Conservation (phyloP, 2,797 vertebrate species). For the Acrossocheilus wenchowensis region DNA sequence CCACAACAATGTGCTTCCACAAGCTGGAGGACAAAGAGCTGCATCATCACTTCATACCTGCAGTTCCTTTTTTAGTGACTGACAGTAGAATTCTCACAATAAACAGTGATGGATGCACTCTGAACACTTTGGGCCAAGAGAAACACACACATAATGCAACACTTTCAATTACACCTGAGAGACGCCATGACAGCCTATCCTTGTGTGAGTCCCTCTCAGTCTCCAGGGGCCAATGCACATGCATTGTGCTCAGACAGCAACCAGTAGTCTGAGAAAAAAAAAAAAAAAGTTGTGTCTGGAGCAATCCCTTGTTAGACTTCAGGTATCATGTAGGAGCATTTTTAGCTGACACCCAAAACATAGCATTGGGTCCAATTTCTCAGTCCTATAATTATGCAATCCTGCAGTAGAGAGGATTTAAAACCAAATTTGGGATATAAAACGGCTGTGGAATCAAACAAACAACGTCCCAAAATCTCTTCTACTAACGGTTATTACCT, state of each 20-base stretch:
- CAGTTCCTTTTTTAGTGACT: conserved; percentile 26
- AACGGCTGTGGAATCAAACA: neutral
- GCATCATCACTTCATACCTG: conserved; percentile 41
- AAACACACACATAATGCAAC: conserved; percentile 8
- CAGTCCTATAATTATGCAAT: conserved; percentile 12
- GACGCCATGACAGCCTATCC: neutral
- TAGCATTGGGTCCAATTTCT: conserved; percentile 7
- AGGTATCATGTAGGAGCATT: conserved; percentile 8
- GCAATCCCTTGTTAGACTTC: conserved; percentile 20
- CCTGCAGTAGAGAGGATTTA: neutral
- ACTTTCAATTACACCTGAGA: conserved; percentile 20
- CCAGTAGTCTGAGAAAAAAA: conserved; percentile 83
- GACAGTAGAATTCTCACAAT: conserved; percentile 37
- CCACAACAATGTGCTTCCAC: conserved; percentile 45
- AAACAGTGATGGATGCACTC: conserved; percentile 26
- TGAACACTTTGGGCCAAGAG: neutral
- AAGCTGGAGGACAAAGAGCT: conserved; percentile 34
- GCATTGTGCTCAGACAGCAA: conserved; percentile 88
- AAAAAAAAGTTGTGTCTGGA: conserved; percentile 24
- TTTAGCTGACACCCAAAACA: conserved; percentile 42
- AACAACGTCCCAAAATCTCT: neutral
- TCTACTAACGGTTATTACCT: neutral
- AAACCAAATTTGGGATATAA: neutral
- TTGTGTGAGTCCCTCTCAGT: conserved; percentile 81
- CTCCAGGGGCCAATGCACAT: conserved; percentile 79